These are phyloP conservation scores for Sebastes nivosus DNA, from an alignment of 2,797 vertebrate species.

Conservation along the genomic window DNA sequence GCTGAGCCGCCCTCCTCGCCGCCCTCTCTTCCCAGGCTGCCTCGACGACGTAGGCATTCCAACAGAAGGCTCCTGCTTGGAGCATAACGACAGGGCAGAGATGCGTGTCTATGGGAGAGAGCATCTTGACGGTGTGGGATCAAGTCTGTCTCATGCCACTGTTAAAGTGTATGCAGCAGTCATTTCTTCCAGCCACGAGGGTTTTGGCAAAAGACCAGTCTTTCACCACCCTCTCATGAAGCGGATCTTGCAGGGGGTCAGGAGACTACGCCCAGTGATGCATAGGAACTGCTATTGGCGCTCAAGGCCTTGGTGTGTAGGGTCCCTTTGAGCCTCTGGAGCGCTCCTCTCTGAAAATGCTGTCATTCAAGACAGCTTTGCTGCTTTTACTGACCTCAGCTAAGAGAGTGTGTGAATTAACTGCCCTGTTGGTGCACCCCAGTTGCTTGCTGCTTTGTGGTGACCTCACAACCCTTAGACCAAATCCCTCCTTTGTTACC, in stretches of 20 bases:
- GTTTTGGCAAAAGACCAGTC: neutral
- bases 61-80: no score
- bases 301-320: neutral
- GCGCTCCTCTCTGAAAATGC: neutral
- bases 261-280: neutral
- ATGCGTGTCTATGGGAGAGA: no score
- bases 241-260: no score
- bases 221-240: neutral
- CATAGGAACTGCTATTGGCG: neutral
- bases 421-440: neutral
- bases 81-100: no score
- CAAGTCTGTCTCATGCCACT: neutral
- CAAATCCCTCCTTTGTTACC: neutral
- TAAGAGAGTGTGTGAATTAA: no score
- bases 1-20: no score
- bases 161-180: neutral
- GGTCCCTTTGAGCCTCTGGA: neutral
- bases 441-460: neutral
- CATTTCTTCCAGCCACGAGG: neutral
- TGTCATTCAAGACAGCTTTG: neutral
- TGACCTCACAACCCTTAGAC: neutral
- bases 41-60: no score
- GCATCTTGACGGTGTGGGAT: no score
- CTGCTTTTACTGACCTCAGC: neutral
- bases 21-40: no score